Conservation (phyloP, 2,113 vertebrate species). For the human region DNA sequence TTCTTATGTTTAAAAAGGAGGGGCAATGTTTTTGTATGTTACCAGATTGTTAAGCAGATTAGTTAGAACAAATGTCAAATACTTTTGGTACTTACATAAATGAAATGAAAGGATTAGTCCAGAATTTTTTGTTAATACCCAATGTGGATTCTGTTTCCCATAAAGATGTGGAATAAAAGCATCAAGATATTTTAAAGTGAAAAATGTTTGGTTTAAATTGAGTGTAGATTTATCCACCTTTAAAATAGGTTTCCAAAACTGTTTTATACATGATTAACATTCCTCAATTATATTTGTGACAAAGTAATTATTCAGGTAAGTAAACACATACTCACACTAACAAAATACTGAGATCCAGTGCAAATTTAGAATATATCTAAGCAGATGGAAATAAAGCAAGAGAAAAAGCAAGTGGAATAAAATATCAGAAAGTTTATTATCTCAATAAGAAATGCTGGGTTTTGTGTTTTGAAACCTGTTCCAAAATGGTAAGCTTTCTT, state of each 20-base stretch:
- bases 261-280: neutral
- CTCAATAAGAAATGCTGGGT: constrained; percentile 21
- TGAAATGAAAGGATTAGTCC: neutral
- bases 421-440: neutral
- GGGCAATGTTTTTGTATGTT: neutral
- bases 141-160: neutral
- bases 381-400: neutral
- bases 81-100: neutral
- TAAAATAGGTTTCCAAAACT: neutral
- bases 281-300: neutral
- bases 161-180: neutral
- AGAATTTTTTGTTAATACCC: neutral
- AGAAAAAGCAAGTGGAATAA: neutral
- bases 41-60: constrained; percentile 7
- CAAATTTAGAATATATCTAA: constrained; percentile 19
- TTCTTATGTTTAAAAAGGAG: neutral
- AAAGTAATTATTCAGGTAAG: neutral
- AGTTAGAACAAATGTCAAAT: constrained; percentile 8
- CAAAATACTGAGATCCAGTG: neutral
- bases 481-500: constrained; percentile 53
- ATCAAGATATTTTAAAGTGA: neutral
- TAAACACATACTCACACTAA: neutral
- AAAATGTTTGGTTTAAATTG: neutral
- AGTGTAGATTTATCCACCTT: neutral
- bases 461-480: constrained; percentile 55